A percentile compares a stretch with the other conserved stretches of the same genome.
These are phyloP conservation scores for Hyaena hyaena DNA, from an alignment of 2,113 vertebrate genomes.

Conservation along the genomic window DNA sequence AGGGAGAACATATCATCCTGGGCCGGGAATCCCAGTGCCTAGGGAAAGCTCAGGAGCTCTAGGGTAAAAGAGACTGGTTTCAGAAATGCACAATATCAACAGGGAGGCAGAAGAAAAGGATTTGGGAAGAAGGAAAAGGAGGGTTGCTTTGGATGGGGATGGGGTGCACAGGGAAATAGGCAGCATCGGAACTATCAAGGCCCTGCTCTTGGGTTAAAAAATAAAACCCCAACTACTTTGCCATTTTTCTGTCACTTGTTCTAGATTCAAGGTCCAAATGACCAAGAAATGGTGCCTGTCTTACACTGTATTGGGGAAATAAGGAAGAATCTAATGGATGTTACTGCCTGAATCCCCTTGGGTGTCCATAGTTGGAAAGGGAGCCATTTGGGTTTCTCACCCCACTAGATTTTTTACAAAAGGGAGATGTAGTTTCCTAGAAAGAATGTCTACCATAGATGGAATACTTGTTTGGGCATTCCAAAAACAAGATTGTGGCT, in stretches of 20 bases:
- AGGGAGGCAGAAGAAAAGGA: neutral
- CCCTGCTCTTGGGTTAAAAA: neutral
- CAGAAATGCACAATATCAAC: neutral
- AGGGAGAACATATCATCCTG: neutral
- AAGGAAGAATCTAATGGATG: neutral
- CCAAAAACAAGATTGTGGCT: neutral
- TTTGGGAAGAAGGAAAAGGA: neutral
- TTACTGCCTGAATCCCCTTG: neutral
- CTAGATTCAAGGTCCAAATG: conserved; percentile 17
- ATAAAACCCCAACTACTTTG: neutral
- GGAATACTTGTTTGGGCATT: conserved; percentile 9
- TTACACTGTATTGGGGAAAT: neutral
- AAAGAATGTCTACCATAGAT: neutral
- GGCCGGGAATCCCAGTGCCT: conserved; percentile 22
- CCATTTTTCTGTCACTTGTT: conserved; percentile 17
- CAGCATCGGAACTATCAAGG: neutral
- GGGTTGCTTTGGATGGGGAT: neutral
- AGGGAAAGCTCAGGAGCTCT: neutral
- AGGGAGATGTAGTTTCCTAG: neutral
- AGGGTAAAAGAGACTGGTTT: conserved; percentile 3
- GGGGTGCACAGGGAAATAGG: neutral
- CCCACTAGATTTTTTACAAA: neutral
- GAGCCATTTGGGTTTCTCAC: neutral
- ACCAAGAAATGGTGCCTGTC: neutral
- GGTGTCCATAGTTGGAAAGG: neutral